phyloP scores from a whole-genome alignment of 2,888 invertebrate genomes.

The Cyclophora punctaria region DNA sequence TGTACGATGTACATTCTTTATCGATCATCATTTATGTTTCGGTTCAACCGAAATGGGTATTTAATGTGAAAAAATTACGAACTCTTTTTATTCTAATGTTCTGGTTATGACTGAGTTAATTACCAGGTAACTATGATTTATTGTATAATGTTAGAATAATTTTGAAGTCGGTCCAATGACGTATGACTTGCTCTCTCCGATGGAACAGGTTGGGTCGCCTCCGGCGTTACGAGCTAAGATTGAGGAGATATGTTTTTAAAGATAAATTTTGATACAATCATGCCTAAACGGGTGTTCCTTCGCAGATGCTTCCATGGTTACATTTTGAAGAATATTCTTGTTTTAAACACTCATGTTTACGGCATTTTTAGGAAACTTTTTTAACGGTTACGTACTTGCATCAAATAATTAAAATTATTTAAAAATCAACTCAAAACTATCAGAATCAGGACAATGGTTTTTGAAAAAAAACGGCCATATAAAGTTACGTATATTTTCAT shows the following conservation, averaged over 20 bases:
- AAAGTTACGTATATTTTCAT: too few relatives aligned
- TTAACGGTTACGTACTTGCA: too few relatives aligned
- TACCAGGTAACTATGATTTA: constrained; percentile 74
- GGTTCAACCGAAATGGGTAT: constrained; percentile 49
- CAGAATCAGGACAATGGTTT: too few relatives aligned
- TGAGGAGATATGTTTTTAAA: background rate
- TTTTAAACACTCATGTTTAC: too few relatives aligned
- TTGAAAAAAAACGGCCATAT: too few relatives aligned
- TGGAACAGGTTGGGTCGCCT: constrained; percentile 60
- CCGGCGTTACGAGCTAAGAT: constrained; percentile 47
- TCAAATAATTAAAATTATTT: too few relatives aligned
- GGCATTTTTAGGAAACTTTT: too few relatives aligned
- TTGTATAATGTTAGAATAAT: constrained; percentile 69
- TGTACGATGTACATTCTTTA: constrained; percentile 6
- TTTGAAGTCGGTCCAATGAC: constrained; percentile 64
- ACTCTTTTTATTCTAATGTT: constrained; percentile 62
- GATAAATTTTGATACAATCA: too few relatives aligned
- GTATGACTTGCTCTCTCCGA: constrained; percentile 55
- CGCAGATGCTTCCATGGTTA: too few relatives aligned
- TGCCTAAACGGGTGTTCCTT: too few relatives aligned
- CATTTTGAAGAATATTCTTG: too few relatives aligned
- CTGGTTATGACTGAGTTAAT: constrained; percentile 73
- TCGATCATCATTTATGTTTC: constrained; percentile 19
- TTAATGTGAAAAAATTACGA: constrained; percentile 71
- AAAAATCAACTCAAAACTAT: too few relatives aligned